Percentiles rank a stretch among this genome's conserved stretches.
Conservation (phyloP, 2,888 invertebrate species). For the Horisme vitalbata region DNA sequence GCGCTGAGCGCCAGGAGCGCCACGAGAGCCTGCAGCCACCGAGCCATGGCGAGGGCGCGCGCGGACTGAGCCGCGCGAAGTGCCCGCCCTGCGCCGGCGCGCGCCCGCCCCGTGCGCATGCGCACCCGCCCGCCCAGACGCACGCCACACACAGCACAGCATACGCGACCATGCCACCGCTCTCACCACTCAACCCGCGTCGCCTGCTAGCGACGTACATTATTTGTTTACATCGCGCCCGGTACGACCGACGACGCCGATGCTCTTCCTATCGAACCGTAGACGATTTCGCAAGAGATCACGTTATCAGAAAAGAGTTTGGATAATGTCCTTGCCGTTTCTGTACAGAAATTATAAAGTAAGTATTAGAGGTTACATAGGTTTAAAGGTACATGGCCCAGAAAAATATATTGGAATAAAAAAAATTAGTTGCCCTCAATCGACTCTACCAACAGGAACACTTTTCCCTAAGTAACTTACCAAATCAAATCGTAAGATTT, state of each 20-base stretch:
- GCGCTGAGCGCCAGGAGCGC: constrained; percentile 81
- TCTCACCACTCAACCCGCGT: constrained; percentile 3
- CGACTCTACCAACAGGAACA: too few species aligned
- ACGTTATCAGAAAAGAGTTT: too few species aligned
- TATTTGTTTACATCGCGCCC: constrained; percentile 57
- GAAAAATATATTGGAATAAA: too few species aligned
- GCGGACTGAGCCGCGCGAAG: constrained; percentile 63
- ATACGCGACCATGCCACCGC: constrained; percentile 24
- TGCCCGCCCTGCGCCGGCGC: constrained; percentile 56
- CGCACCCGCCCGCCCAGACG: constrained; percentile 45
- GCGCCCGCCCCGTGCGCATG: constrained; percentile 40
- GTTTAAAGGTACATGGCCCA: too few species aligned
- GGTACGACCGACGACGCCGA: too few species aligned
- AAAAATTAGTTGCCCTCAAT: too few species aligned
- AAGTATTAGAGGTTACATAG: too few species aligned
- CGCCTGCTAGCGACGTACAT: background rate
- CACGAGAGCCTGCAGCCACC: constrained; percentile 76
- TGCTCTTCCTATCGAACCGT: constrained; percentile 28
- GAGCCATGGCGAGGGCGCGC: constrained; percentile 80
- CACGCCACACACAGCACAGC: constrained; percentile 28
- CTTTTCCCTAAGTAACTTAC: too few species aligned
- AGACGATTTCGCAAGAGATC: constrained; percentile 19
- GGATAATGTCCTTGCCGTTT: too few species aligned
- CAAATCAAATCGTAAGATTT: too few species aligned
- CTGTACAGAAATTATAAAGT: too few species aligned